Evolutionary conservation across 2,797 vertebrate species (phyloP).

Genomic region (Liparis tanakae): DNA sequence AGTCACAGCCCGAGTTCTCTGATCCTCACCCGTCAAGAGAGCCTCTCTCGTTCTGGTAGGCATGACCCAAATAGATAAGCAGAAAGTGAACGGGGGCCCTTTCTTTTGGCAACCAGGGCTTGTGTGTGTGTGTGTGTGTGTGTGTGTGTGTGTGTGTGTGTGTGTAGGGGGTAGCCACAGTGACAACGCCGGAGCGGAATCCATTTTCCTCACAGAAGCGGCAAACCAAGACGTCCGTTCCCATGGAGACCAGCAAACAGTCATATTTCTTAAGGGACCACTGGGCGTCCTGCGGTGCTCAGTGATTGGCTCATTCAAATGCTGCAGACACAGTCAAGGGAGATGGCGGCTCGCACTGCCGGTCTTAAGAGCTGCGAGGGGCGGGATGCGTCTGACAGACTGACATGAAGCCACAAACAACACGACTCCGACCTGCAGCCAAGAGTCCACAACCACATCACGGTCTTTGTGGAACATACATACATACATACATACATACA

Average conservation of each 20-base stretch:
- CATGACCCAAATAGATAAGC: constrained; percentile 79
- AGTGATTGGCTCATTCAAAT: constrained; percentile 67
- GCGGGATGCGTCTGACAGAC: constrained; percentile 16
- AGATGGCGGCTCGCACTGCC: constrained; percentile 48
- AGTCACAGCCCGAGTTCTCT: constrained; percentile 58
- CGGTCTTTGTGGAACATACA: too few relatives aligned
- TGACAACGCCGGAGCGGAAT: constrained; percentile 34
- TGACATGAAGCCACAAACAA: constrained; percentile 20
- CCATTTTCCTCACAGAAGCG: constrained; percentile 56
- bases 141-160: too few relatives aligned
- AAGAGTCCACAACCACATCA: neutral
- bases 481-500: too few relatives aligned
- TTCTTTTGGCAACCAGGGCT: constrained; percentile 41
- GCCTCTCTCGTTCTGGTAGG: constrained; percentile 62
- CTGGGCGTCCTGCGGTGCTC: constrained; percentile 56
- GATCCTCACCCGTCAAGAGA: constrained; percentile 59
- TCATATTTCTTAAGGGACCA: constrained; percentile 65
- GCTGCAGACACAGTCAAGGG: constrained; percentile 51
- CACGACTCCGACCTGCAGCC: constrained; percentile 10
- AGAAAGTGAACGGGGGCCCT: constrained; percentile 57
- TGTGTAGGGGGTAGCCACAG: too few relatives aligned
- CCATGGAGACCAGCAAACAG: constrained; percentile 75
- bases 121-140: too few relatives aligned
- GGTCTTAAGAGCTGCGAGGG: constrained; percentile 31
- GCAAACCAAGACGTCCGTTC: constrained; percentile 66